A percentile compares a stretch with the other conserved stretches of the same genome.
Evolutionary conservation across 2,888 invertebrate species (phyloP).

Genomic region (Chaetogeoica ovagalla): DNA sequence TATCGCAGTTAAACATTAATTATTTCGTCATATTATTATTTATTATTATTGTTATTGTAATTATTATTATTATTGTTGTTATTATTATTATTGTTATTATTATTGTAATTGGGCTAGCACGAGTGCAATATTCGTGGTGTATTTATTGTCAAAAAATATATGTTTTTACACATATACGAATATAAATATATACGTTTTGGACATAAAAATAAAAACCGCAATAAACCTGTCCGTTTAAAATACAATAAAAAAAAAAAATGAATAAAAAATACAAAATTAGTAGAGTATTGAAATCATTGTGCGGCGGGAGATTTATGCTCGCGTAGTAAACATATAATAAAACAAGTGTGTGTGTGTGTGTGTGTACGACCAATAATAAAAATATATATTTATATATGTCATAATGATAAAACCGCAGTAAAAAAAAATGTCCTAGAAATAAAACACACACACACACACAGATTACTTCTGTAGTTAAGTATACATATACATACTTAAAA

Average conservation of each 20-base stretch:
- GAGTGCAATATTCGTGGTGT: neutral
- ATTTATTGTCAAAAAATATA: no score
- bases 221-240: conserved; percentile 52
- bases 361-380: conserved; percentile 17
- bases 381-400: conserved; percentile 8
- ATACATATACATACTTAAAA: neutral
- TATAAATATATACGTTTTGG: neutral
- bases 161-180: neutral
- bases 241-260: conserved; percentile 46
- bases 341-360: neutral
- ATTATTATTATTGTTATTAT: neutral
- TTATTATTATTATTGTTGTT: neutral
- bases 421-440: conserved; percentile 17
- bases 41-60: neutral
- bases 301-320: conserved; percentile 18
- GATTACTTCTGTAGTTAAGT: neutral
- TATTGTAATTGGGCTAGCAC: neutral
- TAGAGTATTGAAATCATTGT: conserved; percentile 32
- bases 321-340: conserved; percentile 32
- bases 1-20: no score
- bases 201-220: conserved; percentile 42
- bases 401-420: conserved; percentile 4
- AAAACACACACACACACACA: neutral
- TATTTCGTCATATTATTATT: no score
- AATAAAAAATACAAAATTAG: conserved; percentile 33